Evolutionary conservation across 2,888 invertebrate species (phyloP), one percentile per base, ranked within the genome.

Genomic region (Gerosis bhagava): DNA sequence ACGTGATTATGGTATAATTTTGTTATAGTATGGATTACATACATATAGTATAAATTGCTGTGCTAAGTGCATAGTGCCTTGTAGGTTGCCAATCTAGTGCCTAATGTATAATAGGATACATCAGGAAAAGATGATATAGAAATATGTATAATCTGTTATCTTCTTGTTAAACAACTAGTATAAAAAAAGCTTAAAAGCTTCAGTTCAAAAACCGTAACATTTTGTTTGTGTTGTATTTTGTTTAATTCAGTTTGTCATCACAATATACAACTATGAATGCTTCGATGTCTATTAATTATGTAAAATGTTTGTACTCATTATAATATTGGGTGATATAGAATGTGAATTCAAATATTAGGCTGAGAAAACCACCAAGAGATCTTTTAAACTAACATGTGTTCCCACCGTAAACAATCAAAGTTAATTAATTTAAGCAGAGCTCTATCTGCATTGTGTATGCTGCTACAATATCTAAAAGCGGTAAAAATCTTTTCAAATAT

Each of bases 81-180:
- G 89, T 89, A 88, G 89, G 89, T 89, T 87, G 88, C 89, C 89
- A 89, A 89, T 86, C 81, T 89, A 89, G 89, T 89, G 89, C 89
- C 89, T 89, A 88, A 84, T 76, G 71, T 80, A 79, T 54, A 61
- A 56, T 65, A 63, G 60, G 59, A 59, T 58, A 58, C 65, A 62
- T 60, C 62, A 52, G 60, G 57, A 60, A 54, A 56, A n/a, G 57
- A 54, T 59, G 56, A 50, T 54, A 47, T 55, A 57, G 52, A 57
- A 48, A 53, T 54, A 59, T 59, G 53, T 55, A 60, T 62, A 59
- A 51, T 54, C 54, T 60, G 60, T 65, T 62, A 59, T 50, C 54
- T 46, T 51, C 41, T 50, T 40, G 32, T 46, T 25, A 46, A 46
- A 46, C 39, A 39, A 46, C 15, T 39, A 46, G 47, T 54, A 54